A percentile compares a stretch with the other conserved stretches of the same genome.
Conservation (phyloP, 2,113 vertebrate genomes). For the Prionailurus viverrinus region DNA sequence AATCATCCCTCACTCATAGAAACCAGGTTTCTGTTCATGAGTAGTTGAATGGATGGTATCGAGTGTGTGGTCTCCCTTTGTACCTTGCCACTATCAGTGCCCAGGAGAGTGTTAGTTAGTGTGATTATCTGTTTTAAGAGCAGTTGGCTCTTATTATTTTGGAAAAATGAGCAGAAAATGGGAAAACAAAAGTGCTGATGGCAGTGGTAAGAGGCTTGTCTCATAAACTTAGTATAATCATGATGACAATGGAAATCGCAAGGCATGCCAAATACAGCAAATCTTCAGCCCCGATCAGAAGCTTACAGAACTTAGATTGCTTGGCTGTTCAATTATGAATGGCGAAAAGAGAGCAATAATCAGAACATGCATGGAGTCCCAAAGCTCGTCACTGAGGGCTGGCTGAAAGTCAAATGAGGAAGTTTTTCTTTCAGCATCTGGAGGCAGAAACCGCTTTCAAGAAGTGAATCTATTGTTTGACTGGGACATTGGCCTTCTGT, state of each 20-base stretch:
- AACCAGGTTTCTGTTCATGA: neutral
- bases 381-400: neutral
- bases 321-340: neutral
- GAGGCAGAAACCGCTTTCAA: neutral
- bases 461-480: neutral
- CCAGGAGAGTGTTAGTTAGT: neutral
- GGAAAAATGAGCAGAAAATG: slow-evolving; percentile 25
- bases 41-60: neutral
- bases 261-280: neutral
- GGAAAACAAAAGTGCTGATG: neutral
- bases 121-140: slow-evolving; percentile 7
- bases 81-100: neutral
- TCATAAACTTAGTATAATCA: neutral
- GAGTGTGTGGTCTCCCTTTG: neutral
- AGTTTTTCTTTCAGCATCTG: neutral
- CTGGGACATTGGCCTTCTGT: neutral
- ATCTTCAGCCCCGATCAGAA: neutral
- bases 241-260: neutral
- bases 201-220: neutral
- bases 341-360: neutral
- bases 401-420: neutral
- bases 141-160: neutral
- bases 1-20: neutral
- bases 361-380: neutral
- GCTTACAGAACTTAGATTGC: neutral